Percentiles rank a stretch among this genome's conserved stretches.
These are phyloP conservation scores for Hippocampus kuda DNA, from an alignment of 2,797 vertebrate species.

Conservation along the genomic window DNA sequence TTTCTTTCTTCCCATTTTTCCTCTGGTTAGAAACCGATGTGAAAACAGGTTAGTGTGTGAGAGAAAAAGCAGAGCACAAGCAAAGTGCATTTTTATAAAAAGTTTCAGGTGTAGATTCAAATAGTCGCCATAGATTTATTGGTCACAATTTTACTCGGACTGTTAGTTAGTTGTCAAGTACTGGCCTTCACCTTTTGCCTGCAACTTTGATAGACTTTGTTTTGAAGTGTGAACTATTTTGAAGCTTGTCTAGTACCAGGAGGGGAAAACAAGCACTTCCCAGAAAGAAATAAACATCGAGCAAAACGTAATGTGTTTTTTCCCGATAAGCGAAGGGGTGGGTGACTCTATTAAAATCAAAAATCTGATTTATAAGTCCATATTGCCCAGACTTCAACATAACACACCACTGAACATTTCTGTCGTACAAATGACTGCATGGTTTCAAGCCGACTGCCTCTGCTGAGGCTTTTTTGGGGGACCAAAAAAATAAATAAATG, in stretches of 20 bases:
- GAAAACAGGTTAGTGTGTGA: neutral
- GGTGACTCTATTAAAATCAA: no score
- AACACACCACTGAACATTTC: no score
- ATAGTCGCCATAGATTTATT: neutral
- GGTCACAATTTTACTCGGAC: neutral
- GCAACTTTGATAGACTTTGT: no score
- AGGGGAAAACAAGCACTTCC: no score
- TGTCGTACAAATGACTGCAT: no score
- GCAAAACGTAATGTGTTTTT: no score
- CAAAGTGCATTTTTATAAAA: constrained; percentile 1
- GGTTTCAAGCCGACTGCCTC: neutral
- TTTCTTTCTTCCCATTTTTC: constrained; percentile 88
- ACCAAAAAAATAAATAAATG: neutral
- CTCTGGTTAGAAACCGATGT: constrained; percentile 25
- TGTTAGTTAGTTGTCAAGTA: neutral
- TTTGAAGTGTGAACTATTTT: no score
- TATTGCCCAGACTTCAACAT: no score
- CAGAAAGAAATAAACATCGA: no score
- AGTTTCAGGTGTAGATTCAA: neutral
- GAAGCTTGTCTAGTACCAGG: no score
- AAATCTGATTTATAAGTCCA: no score
- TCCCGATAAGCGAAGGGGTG: no score
- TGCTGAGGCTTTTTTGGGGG: neutral
- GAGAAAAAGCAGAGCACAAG: neutral
- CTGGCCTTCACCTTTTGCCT: neutral